Evolutionary conservation across 2,888 invertebrate species (phyloP).

Genomic region (Andrena minutula): DNA sequence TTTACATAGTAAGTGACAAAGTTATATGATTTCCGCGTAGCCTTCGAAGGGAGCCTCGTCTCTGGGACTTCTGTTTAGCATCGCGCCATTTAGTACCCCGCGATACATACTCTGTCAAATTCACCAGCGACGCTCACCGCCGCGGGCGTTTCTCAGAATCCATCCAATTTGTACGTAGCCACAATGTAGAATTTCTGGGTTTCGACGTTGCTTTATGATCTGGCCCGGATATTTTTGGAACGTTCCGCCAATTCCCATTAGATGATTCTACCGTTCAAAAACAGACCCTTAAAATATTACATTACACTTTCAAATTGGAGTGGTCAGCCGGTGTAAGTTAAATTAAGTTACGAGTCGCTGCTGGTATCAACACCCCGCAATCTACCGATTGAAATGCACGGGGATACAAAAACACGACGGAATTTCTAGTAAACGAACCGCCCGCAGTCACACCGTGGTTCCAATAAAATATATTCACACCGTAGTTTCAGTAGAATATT

Average conservation of each 20-base stretch:
- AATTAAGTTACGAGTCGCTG: slow-evolving; percentile 32
- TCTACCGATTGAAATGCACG: slow-evolving; percentile 61
- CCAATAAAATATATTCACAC: too few relatives aligned
- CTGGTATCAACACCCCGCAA: slow-evolving; percentile 23
- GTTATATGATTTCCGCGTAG: slow-evolving; percentile 40
- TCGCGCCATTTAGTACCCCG: slow-evolving; percentile 33
- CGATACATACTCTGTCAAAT: slow-evolving; percentile 35
- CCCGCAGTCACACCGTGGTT: too few relatives aligned
- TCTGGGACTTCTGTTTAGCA: slow-evolving; percentile 39
- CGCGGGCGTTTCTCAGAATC: slow-evolving; percentile 38
- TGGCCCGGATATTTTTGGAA: slow-evolving; percentile 39
- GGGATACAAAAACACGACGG: slow-evolving; percentile 1
- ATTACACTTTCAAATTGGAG: slow-evolving; percentile 49
- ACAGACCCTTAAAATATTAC: slow-evolving; percentile 46
- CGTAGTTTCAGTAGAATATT: too few relatives aligned
- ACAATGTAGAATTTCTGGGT: slow-evolving; percentile 42
- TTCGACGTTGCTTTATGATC: slow-evolving; percentile 38
- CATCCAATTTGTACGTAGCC: slow-evolving; percentile 42
- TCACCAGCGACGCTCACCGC: neutral
- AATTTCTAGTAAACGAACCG: too few relatives aligned
- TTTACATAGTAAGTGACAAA: slow-evolving; percentile 20
- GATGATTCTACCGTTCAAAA: slow-evolving; percentile 29
- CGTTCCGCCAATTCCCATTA: slow-evolving; percentile 34
- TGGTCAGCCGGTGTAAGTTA: slow-evolving; percentile 43
- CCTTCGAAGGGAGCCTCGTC: neutral